Base-by-base conservation (phyloP, 2,797 vertebrate species). In the Nannoperca obscura region DNA sequence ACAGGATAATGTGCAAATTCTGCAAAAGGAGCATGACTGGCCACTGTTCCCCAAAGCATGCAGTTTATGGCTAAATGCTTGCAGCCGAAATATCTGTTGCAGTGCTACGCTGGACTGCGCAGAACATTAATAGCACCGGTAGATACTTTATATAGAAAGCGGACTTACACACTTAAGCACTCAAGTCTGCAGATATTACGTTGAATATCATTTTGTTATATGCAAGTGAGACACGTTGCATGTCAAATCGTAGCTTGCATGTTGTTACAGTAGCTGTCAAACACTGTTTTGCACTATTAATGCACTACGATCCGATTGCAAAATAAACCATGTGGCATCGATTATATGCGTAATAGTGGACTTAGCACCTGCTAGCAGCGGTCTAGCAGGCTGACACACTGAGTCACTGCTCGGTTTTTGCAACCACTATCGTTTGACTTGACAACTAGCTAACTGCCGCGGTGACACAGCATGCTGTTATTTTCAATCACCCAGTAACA, bases 71-170 rank as follows among this genome's bases (percentile, higher is more conserved):
- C 63, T 61, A 81, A 77, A 76, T 20, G 49, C 38, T 61, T 59
- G 32, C 63, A 75, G 78, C 60, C 34, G 5, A 46, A 22, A 30
- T 38, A 50, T 60, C 62, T 69, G 60, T 44, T 73, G 81, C 54
- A 80, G 58, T 50, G 62, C 54, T 74, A 64, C 13, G 42, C 80
- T 69, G 58, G 44, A 40, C 67, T 44, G 53, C 42, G 50, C 58
- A 14, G 80, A 78, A 71, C 86, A 93, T 84, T 90, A 91, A 90
- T 91, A 91, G 84, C 69, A 27, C 7, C 32, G 15, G 22, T 36
- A 59, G 83, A 78, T 50, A 86, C 30, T 76, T 77, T 63, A 85
- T 64, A 86, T 75, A 70, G 68, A 73, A 67, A 54, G 27, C 34
- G 22, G 58, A 57, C 24, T 32, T 64, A 36, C 24, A 47, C 32